Conservation (phyloP, 2,888 invertebrate genomes). For the Thyatira batis region DNA sequence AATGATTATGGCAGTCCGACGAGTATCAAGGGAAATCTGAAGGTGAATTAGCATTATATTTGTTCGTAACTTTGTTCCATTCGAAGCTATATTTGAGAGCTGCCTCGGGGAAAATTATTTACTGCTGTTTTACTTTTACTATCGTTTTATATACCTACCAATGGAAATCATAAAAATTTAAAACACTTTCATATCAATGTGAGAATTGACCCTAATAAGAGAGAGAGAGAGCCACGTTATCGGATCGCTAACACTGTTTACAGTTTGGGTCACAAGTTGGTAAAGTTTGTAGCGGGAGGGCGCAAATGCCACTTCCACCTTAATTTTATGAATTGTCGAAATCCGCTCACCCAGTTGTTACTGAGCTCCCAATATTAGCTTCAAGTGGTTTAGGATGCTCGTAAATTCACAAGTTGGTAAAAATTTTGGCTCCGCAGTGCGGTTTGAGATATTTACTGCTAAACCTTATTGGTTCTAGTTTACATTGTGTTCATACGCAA, state of each 20-base stretch:
- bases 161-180: no score
- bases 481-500: conserved; percentile 7
- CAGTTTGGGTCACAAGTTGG: conserved; percentile 31
- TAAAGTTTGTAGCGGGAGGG: conserved; percentile 21
- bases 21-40: conserved; percentile 66
- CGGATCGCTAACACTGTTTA: conserved; percentile 47
- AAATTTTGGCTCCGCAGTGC: conserved; percentile 35
- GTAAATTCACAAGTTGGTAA: conserved; percentile 48
- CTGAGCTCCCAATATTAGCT: conserved; percentile 42
- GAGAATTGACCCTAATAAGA: background rate
- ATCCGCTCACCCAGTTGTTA: conserved; percentile 36
- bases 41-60: conserved; percentile 34
- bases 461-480: conserved; percentile 38
- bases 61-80: conserved; percentile 28
- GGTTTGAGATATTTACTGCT: conserved; percentile 40
- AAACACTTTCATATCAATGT: no score
- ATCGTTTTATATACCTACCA: no score
- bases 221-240: conserved; percentile 43
- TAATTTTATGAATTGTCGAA: conserved; percentile 51
- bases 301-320: background rate
- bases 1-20: conserved; percentile 46
- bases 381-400: conserved; percentile 37
- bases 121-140: no score
- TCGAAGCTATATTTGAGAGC: conserved; percentile 17
- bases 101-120: conserved; percentile 9